These are phyloP conservation scores for Hyposmocoma kahamanoa DNA, from an alignment of 1,140 invertebrate genomes.

Conservation along the genomic window DNA sequence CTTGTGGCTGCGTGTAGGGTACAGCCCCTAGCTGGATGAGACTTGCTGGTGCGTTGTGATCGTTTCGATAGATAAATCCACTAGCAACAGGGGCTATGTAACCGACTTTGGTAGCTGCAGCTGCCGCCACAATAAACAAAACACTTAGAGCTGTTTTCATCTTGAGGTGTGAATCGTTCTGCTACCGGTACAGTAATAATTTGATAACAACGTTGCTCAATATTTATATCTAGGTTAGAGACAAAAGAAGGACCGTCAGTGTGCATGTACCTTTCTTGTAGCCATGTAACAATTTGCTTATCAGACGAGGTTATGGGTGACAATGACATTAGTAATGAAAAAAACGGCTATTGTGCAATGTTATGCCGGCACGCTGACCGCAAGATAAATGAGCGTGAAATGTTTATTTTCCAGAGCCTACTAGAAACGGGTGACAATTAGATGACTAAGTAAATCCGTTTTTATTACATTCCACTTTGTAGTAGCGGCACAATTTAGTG, in stretches of 20 bases:
- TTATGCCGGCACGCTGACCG: constrained; percentile 22
- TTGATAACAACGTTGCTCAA: constrained; percentile 57
- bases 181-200: constrained; percentile 54
- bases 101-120: constrained; percentile 23
- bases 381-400: constrained; percentile 32
- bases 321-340: constrained; percentile 60
- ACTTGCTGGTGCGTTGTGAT: constrained; percentile 64
- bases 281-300: constrained; percentile 64
- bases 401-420: constrained; percentile 34
- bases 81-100: constrained; percentile 47
- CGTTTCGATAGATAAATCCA: constrained; percentile 72
- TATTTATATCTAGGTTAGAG: constrained; percentile 62
- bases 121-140: constrained; percentile 29
- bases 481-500: too few species aligned
- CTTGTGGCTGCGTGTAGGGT: constrained; percentile 41
- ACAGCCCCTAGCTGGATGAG: constrained; percentile 62
- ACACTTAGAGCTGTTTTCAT: constrained; percentile 39
- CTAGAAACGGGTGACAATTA: too few species aligned
- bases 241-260: constrained; percentile 53
- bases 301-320: constrained; percentile 62
- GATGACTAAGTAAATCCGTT: too few species aligned
- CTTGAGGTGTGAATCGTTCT: constrained; percentile 46
- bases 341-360: constrained; percentile 36
- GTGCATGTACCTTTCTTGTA: constrained; percentile 56
- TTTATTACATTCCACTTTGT: too few species aligned